Base-by-base conservation (phyloP, 2,797 vertebrate species). In the Chaunax sp. region DNA sequence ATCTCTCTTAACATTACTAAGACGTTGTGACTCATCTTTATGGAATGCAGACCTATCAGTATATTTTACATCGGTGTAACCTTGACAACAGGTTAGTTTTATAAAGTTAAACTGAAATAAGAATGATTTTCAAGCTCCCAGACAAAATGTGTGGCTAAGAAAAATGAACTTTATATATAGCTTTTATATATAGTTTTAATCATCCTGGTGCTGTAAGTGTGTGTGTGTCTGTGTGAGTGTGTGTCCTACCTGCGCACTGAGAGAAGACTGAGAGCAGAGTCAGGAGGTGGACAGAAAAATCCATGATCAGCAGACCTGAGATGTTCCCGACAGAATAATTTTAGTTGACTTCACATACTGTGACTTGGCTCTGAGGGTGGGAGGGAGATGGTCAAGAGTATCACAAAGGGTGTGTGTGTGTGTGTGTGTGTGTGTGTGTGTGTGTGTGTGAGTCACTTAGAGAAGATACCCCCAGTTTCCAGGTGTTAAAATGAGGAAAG, bases 181-280 rank as follows among this genome's bases (percentile, higher is more conserved):
- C 1, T 16, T 40, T 40, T 16, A 16, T 5, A 40, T 40, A 4
- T 6, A 15, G 15, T n/a, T n/a, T 43, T 19, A 19, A 20, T 20
- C 2, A 6, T 20, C 9, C 19, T 2, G 6, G 43, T 19, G 11
- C 8, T 44, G 6, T 43, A 11, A 44, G 9, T 59, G 16, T 25
- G 6, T 33, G 13, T 58, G 40, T 40, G 13, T 45, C 15, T 25
- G 11, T 63, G 40, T 53, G 30, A 46, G 55, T 68, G 38, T 44
- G 45, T 37, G 56, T 75, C 90, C 71, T 92, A 95, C 94, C 94
- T 90, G 88, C 86, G 77, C 88, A 83, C 41, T 64, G 72, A 33
- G 82, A 81, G 50, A 90, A 44, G 44, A 91, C 43, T 50, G 77
- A 70, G 35, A 92, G 63, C 41, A 92, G 53, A 74, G 63, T 75